Base-by-base conservation (phyloP, 2,888 invertebrate genomes). In the Conchocele bisecta region DNA sequence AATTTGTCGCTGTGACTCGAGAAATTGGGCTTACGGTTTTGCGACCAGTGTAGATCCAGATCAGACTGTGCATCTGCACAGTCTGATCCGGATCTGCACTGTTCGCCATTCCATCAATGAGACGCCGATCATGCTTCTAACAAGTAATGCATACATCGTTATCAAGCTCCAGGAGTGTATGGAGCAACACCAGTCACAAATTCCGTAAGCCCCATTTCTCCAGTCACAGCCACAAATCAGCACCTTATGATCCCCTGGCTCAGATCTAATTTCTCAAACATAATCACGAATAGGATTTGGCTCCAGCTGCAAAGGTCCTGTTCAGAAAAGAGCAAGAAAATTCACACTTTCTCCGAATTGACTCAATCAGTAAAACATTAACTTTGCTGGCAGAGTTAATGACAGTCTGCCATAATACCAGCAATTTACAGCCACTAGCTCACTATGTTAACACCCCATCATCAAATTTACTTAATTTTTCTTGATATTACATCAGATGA, bases 191-290 rank as follows among this genome's bases (percentile, higher is more conserved):
- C n/a, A n/a, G n/a, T n/a, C n/a, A n/a, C n/a, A n/a, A n/a, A n/a
- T n/a, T n/a, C n/a, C n/a, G n/a, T n/a, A n/a, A n/a, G n/a, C n/a
- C n/a, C n/a, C n/a, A n/a, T n/a, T n/a, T n/a, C n/a, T n/a, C n/a
- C n/a, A n/a, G n/a, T n/a, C n/a, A n/a, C n/a, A n/a, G n/a, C n/a
- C n/a, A n/a, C n/a, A n/a, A n/a, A n/a, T n/a, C n/a, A n/a, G n/a
- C n/a, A n/a, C n/a, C 66, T 76, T 76, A 73, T 76, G 72, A 72
- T 73, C 76, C 56, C 59, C 63, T 44, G 70, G 72, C 69, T 76
- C 76, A 72, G 69, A 71, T 67, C 65, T 41, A 59, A 68, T 75
- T 69, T 60, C 63, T 57, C 56, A 69, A 51, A 51, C 33, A 33
- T 51, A 51, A 51, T 51, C 35, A 33, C 51, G 22, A 17, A 26